phyloP scores from a whole-genome alignment of 2,888 invertebrate genomes.

The Metellina segmentata region DNA sequence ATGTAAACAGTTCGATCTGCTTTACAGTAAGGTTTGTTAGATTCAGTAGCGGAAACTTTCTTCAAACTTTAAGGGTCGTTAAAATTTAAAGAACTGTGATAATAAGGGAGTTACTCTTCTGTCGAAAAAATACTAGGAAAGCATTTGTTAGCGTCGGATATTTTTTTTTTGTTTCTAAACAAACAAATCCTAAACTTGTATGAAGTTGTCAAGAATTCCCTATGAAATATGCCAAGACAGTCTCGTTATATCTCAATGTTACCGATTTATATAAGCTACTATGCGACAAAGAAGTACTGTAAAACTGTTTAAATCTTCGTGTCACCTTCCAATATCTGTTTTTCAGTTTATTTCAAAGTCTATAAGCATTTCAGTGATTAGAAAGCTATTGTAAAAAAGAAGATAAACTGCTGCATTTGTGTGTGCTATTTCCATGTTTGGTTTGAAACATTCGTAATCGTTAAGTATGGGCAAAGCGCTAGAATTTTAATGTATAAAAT shows the following conservation, averaged over 20 bases:
- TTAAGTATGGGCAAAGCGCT: neutral
- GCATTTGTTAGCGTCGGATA: neutral
- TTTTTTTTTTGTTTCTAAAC: neutral
- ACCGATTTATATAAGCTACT: neutral
- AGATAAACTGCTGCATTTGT: neutral
- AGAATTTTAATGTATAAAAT: no score
- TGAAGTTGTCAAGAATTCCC: neutral
- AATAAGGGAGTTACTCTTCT: no score
- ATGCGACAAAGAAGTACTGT: neutral
- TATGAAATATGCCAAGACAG: neutral
- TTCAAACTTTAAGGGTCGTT: no score
- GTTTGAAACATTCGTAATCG: neutral
- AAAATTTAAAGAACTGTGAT: no score
- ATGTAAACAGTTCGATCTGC: no score
- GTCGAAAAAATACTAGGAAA: neutral
- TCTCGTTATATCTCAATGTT: neutral
- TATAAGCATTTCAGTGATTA: neutral
- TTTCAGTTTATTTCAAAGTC: neutral
- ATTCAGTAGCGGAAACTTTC: no score
- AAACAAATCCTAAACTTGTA: neutral
- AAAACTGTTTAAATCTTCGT: neutral
- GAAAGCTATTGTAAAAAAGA: neutral
- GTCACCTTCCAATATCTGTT: neutral
- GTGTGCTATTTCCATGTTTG: neutral
- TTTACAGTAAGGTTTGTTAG: no score